These are phyloP conservation scores for Antheraea yamamai DNA, from an alignment of 2,888 invertebrate genomes.

Conservation along the genomic window DNA sequence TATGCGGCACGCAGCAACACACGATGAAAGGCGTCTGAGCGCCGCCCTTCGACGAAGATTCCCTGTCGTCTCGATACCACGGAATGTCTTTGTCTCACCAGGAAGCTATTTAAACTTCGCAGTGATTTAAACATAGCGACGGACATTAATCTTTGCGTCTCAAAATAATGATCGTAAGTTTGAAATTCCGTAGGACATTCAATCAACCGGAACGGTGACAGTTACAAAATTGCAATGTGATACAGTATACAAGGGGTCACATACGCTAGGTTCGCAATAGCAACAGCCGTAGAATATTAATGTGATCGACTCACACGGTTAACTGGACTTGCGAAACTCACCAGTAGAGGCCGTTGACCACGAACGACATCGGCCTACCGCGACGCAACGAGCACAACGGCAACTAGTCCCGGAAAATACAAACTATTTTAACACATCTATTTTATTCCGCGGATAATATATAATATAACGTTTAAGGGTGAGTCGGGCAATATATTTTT, in stretches of 20 bases:
- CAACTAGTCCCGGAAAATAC: constrained; percentile 45
- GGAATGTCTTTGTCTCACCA: constrained; percentile 71
- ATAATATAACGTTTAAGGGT: constrained; percentile 29
- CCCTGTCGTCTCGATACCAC: constrained; percentile 66
- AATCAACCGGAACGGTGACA: constrained; percentile 25
- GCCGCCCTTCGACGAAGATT: constrained; percentile 70
- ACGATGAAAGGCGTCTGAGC: constrained; percentile 72
- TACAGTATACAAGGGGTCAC: constrained; percentile 42
- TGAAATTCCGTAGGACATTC: constrained; percentile 1
- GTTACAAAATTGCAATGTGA: constrained; percentile 28
- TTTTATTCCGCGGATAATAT: constrained; percentile 38
- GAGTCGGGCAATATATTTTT: constrained; percentile 42
- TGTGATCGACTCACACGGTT: constrained; percentile 72
- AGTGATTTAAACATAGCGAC: constrained; percentile 36
- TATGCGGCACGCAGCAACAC: constrained; percentile 71
- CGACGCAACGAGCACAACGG: constrained; percentile 47
- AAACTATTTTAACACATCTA: constrained; percentile 41
- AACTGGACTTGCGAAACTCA: constrained; percentile 80
- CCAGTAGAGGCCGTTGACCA: constrained; percentile 78
- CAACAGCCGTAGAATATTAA: constrained; percentile 76
- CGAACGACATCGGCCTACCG: constrained; percentile 49
- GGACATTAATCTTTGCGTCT: constrained; percentile 22
- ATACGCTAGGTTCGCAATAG: constrained; percentile 67
- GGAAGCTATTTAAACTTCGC: constrained; percentile 40
- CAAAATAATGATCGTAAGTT: background rate